Evolutionary conservation across 2,797 vertebrate species (phyloP), one percentile per base, ranked within the genome.

Genomic region (Anniella stebbinsi): DNA sequence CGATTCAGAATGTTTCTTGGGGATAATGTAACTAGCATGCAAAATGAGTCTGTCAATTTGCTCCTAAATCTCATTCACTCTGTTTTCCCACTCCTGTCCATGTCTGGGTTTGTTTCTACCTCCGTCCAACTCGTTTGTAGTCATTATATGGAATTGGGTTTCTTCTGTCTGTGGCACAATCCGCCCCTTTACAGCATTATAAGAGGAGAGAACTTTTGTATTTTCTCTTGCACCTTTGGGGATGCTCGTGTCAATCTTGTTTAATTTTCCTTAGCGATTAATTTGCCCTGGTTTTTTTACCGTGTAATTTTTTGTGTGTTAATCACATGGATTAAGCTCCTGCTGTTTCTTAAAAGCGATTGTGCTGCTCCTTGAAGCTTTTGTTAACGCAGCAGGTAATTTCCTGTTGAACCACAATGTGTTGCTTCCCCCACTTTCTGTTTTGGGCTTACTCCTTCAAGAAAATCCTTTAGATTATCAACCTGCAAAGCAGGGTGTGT

Each of bases 191-290:
- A 48, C 80, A 88, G 0, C 54, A 2, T 70, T 9, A 77, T 93
- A 51, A 51, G 60, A 0, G 86, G 80, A 84, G 69, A 72, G 2
- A 82, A 51, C 63, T 0, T 80, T 30, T 17, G 30, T 15, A 54
- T 70, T 77, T 60, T 0, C 69, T 2, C 5, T 3, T 84, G 57
- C 60, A 45, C 41, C 6, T 86, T 91, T 82, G 28, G 84, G 78
- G 60, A 54, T 23, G 48, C 54, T 66, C 9, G 0, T 81, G 30
- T 87, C 81, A 86, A 25, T 87, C 76, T 57, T 77, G 18, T 88
- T 23, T 82, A 36, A 54, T 93, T 93, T 92, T 80, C 89, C 87
- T 73, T 92, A 67, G 41, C 25, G 90, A 78, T 89, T 91, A 76
- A 7, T 89, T 93, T 92, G 21, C n/a, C 45, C 57, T 80, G 3